A percentile compares a stretch with the other conserved stretches of the same genome.
Conservation (phyloP, 1,140 invertebrate genomes). For the Drosophila mauritiana region DNA sequence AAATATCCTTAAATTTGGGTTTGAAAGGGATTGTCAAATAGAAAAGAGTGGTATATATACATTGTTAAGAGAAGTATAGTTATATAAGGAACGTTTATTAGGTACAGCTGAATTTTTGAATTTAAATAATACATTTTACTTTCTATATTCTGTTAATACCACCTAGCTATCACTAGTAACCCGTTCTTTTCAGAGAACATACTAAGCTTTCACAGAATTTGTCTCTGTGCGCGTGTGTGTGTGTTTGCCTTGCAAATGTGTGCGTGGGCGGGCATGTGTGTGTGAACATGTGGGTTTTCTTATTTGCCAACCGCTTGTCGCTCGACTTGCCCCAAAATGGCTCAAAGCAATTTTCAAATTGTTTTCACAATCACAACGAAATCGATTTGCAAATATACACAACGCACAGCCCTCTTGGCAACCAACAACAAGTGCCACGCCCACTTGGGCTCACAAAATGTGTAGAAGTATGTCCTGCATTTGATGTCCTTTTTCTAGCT, state of each 20-base stretch:
- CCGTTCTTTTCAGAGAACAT: background rate
- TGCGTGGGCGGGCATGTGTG: slow-evolving; percentile 8
- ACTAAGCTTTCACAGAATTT: background rate
- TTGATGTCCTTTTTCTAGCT: slow-evolving; percentile 24
- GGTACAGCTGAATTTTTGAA: too few relatives aligned
- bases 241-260: background rate
- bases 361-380: slow-evolving; percentile 75
- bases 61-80: background rate
- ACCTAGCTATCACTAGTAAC: background rate
- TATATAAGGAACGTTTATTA: background rate
- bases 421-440: slow-evolving; percentile 17
- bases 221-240: background rate
- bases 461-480: slow-evolving; percentile 14
- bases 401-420: background rate
- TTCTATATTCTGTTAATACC: background rate
- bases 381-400: slow-evolving; percentile 68
- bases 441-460: background rate
- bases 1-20: background rate
- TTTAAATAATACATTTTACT: too few relatives aligned
- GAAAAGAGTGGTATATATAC: too few relatives aligned
- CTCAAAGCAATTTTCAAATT: slow-evolving; percentile 80
- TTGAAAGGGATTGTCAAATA: too few relatives aligned
- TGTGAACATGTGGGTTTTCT: slow-evolving; percentile 23
- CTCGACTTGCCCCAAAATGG: slow-evolving; percentile 64
- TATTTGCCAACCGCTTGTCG: slow-evolving; percentile 63